Evolutionary conservation across 2,888 invertebrate species (phyloP).

Genomic region (Nemoura dubitans): DNA sequence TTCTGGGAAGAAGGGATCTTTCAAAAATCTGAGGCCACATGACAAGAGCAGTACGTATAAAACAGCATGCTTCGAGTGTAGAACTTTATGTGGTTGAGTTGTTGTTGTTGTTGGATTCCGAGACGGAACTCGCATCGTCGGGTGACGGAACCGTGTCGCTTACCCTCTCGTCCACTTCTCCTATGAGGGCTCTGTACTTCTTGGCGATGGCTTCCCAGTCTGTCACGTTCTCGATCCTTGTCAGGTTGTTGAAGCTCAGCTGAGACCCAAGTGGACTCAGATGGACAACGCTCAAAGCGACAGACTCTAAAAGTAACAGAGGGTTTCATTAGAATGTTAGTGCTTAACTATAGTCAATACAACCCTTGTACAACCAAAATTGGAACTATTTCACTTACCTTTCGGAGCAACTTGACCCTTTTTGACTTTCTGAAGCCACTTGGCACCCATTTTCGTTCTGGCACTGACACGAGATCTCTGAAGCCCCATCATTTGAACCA

Average conservation of each 20-base stretch:
- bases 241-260: constrained; percentile 77
- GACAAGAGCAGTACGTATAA: neutral
- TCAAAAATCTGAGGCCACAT: neutral
- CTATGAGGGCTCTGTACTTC: constrained; percentile 82
- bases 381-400: constrained; percentile 52
- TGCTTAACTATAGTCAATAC: neutral
- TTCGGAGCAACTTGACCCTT: constrained; percentile 83
- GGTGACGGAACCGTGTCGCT: constrained; percentile 40
- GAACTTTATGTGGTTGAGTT: neutral
- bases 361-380: neutral
- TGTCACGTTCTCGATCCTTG: constrained; percentile 86
- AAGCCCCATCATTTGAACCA: constrained; percentile 84
- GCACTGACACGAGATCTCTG: constrained; percentile 77
- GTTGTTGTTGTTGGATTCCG: constrained; percentile 44
- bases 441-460: constrained; percentile 85
- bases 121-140: constrained; percentile 37
- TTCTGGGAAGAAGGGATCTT: constrained; percentile 12
- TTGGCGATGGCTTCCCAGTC: constrained; percentile 92
- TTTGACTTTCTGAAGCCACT: constrained; percentile 89
- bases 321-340: neutral
- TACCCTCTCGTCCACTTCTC: constrained; percentile 65
- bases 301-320: constrained; percentile 68
- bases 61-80: neutral
- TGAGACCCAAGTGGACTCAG: constrained; percentile 86
- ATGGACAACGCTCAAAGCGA: constrained; percentile 81